A percentile compares a stretch with the other conserved stretches of the same genome.
phyloP scores from a whole-genome alignment of 2,113 vertebrate species.

The Mystacornis crossleyi region DNA sequence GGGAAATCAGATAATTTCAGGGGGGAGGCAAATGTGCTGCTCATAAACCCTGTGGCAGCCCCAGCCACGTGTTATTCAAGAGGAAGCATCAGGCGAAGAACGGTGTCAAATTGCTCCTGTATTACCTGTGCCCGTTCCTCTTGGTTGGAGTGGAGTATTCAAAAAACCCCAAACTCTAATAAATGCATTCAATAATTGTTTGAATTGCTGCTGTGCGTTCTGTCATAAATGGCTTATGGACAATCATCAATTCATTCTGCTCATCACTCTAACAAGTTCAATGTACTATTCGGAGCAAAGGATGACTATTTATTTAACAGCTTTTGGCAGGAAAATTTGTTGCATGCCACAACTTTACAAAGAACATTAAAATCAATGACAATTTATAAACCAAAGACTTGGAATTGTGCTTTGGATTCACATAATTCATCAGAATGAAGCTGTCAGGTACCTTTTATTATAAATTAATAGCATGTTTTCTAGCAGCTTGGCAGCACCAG shows the following conservation, averaged over 20 bases:
- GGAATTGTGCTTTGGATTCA: slow-evolving; percentile 80
- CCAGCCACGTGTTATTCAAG: slow-evolving; percentile 51
- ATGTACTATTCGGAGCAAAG: slow-evolving; percentile 69
- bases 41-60: slow-evolving; percentile 42
- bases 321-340: slow-evolving; percentile 83
- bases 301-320: slow-evolving; percentile 82
- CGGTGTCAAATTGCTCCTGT: background rate
- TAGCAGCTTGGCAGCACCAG: background rate
- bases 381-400: slow-evolving; percentile 83
- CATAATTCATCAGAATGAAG: slow-evolving; percentile 85
- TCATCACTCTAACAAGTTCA: slow-evolving; percentile 81
- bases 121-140: slow-evolving; percentile 57
- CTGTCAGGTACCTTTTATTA: slow-evolving; percentile 84
- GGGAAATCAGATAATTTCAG: slow-evolving; percentile 44
- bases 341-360: slow-evolving; percentile 84
- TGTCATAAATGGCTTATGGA: slow-evolving; percentile 79
- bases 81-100: background rate
- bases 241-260: slow-evolving; percentile 77
- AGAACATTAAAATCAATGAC: slow-evolving; percentile 87
- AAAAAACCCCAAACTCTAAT: background rate
- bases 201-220: slow-evolving; percentile 69
- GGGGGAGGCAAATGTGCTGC: slow-evolving; percentile 13
- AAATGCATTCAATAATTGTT: slow-evolving; percentile 68
- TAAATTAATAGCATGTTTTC: slow-evolving; percentile 74
- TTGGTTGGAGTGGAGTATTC: slow-evolving; percentile 28